Conservation (phyloP, 2,888 invertebrate species). For the Julus scandinavius region DNA sequence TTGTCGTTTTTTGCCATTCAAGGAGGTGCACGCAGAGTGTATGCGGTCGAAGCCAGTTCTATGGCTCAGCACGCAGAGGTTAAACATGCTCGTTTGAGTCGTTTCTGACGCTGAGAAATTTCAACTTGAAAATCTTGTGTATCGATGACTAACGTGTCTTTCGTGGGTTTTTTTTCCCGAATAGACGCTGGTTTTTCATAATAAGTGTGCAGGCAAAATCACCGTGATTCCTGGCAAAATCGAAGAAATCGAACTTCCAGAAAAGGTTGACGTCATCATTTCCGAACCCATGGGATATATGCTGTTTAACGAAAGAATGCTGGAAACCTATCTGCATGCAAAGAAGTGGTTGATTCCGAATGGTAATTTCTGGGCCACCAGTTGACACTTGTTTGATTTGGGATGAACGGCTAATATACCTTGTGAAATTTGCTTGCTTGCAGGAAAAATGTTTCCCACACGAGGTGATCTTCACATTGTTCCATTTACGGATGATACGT, state of each 20-base stretch:
- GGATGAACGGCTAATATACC: background rate
- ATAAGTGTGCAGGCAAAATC: conserved; percentile 87
- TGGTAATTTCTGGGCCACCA: conserved; percentile 64
- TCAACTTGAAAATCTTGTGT: background rate
- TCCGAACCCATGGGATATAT: conserved; percentile 99
- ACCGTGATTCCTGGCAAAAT: conserved; percentile 97
- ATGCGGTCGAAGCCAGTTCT: conserved; percentile 98
- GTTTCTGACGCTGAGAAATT: background rate
- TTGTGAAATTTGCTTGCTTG: conserved; percentile 60
- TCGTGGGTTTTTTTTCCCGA: conserved; percentile 58
- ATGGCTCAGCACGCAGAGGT: conserved; percentile 96
- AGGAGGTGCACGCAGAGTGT: conserved; percentile 95
- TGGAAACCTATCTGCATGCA: conserved; percentile 98
- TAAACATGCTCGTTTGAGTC: background rate
- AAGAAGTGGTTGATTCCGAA: conserved; percentile 94
- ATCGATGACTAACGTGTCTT: background rate
- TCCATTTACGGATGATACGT: conserved; percentile 96
- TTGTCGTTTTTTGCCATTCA: conserved; percentile 98
- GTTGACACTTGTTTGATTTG: background rate
- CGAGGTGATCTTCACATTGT: conserved; percentile 97
- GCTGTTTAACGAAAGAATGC: conserved; percentile 98
- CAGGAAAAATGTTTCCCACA: conserved; percentile 97
- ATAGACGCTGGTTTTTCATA: conserved; percentile 85
- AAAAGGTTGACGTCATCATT: conserved; percentile 95
- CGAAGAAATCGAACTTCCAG: conserved; percentile 96